Evolutionary conservation across 92 coral and sea anemone genomes (phyloP).

Genomic region (Palythoa grandiflora): DNA sequence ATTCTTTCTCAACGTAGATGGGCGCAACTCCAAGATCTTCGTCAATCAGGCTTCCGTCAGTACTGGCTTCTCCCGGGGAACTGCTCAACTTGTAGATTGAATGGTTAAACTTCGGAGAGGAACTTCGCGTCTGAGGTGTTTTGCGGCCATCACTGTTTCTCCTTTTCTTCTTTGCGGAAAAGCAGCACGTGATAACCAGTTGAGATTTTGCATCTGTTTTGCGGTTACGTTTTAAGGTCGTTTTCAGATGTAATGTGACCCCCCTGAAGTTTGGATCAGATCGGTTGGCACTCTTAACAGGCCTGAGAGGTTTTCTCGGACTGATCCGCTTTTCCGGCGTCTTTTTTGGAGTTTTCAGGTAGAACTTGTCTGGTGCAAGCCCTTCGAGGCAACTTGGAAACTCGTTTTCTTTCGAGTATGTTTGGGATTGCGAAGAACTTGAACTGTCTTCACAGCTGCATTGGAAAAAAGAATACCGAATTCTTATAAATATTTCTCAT

Average conservation of each 20-base stretch:
- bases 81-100: slow-evolving; percentile 78
- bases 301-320: slow-evolving; percentile 97
- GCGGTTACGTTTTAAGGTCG: slow-evolving; percentile 76
- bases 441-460: slow-evolving; percentile 64
- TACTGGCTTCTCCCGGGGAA: slow-evolving; percentile 69
- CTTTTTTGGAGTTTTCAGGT: slow-evolving; percentile 81
- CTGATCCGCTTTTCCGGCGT: slow-evolving; percentile 76
- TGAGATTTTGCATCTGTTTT: slow-evolving; percentile 81
- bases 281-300: slow-evolving; percentile 89
- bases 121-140: slow-evolving; percentile 70
- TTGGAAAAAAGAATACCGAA: neutral
- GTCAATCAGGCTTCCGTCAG: slow-evolving; percentile 64
- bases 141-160: slow-evolving; percentile 64
- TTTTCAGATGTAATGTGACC: slow-evolving; percentile 95
- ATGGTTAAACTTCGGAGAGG: slow-evolving; percentile 80
- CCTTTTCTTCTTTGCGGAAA: slow-evolving; percentile 91
- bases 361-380: slow-evolving; percentile 56
- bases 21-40: slow-evolving; percentile 90
- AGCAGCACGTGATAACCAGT: slow-evolving; percentile 90
- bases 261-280: slow-evolving; percentile 96
- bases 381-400: slow-evolving; percentile 22
- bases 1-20: slow-evolving; percentile 88
- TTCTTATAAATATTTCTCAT: neutral
- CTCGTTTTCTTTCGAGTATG: slow-evolving; percentile 17
- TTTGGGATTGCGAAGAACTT: slow-evolving; percentile 52